Conservation (phyloP, 2,113 vertebrate genomes). For the Trematocara nigrifrons region DNA sequence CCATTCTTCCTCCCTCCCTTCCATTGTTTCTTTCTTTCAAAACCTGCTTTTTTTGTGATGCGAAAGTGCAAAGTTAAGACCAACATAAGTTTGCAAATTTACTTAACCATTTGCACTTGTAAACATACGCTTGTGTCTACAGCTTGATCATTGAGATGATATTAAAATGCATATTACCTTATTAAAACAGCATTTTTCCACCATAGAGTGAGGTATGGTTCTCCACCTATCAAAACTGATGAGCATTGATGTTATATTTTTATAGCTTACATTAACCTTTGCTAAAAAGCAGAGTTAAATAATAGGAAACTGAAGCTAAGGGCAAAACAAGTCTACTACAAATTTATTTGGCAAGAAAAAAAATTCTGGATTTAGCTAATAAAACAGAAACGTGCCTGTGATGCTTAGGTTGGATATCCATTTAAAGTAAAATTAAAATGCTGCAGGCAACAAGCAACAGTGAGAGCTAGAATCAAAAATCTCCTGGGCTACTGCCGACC, state of each 20-base stretch:
- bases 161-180: neutral
- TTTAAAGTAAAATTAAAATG: neutral
- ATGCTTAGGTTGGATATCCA: neutral
- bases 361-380: neutral
- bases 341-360: neutral
- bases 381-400: rapidly evolving
- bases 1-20: rapidly evolving
- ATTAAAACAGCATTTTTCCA: neutral
- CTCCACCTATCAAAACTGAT: neutral
- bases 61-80: neutral
- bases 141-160: neutral
- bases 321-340: neutral
- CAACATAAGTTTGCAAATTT: neutral
- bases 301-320: neutral
- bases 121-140: neutral
- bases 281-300: neutral
- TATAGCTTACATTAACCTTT: neutral
- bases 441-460: neutral
- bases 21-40: neutral
- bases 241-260: neutral
- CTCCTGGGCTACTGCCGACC: neutral
- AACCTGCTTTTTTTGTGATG: neutral
- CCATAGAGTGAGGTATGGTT: neutral
- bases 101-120: neutral
- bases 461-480: neutral